Conservation (phyloP, 2,113 vertebrate genomes). For the Phainopepla nitens region DNA sequence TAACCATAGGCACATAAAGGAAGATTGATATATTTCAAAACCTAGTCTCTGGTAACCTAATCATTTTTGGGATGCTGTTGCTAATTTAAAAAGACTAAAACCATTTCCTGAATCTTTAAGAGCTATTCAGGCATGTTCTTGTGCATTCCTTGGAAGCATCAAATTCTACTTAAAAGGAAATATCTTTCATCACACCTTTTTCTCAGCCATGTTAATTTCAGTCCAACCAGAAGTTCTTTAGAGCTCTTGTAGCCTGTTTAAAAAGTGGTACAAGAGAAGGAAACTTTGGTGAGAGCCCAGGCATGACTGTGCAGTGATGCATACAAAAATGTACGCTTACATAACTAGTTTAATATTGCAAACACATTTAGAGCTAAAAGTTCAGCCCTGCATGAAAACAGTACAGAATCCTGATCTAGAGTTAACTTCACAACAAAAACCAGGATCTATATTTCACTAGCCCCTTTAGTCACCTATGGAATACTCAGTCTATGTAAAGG, state of each 20-base stretch:
- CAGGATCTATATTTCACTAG: not conserved
- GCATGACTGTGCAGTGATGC: not conserved
- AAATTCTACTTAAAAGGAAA: not conserved
- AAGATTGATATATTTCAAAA: not conserved
- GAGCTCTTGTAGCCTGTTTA: not conserved
- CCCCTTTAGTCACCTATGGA: not conserved
- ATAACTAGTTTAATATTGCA: slow-evolving; percentile 16
- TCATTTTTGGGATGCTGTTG: not conserved
- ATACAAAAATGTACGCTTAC: not conserved
- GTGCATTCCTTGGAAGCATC: not conserved
- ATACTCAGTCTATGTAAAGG: not conserved
- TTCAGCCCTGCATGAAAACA: slow-evolving; percentile 10
- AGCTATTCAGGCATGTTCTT: not conserved
- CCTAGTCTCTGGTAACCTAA: not conserved
- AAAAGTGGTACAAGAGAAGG: not conserved
- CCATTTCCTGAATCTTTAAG: not conserved
- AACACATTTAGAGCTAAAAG: not conserved
- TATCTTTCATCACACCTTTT: not conserved
- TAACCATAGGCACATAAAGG: not conserved
- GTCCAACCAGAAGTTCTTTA: not conserved
- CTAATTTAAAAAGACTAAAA: not conserved
- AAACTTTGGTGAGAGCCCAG: not conserved
- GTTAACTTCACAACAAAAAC: not conserved
- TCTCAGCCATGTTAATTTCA: not conserved
- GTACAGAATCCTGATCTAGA: not conserved